Evolutionary conservation across 2,888 invertebrate genomes (phyloP).

Genomic region (Ennomos fuscantarius): DNA sequence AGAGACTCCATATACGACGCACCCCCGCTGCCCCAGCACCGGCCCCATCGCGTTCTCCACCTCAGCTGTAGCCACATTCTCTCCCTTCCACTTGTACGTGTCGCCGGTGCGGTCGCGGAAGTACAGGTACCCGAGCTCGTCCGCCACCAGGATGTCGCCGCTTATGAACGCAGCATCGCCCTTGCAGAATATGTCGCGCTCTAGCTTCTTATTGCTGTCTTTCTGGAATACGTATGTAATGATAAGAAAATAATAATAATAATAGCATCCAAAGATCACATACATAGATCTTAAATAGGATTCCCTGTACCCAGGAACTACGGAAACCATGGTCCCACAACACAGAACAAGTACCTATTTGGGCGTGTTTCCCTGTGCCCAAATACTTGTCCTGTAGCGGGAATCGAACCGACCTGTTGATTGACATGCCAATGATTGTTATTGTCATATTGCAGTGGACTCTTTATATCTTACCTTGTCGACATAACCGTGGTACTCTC

Average conservation of each 20-base stretch:
- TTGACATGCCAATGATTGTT: too few species aligned
- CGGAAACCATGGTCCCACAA: too few species aligned
- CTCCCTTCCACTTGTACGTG: conserved; percentile 96
- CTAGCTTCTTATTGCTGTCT: conserved; percentile 94
- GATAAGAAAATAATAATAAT: too few species aligned
- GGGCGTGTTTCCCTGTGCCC: too few species aligned
- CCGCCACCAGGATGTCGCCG: conserved; percentile 95
- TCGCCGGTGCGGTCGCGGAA: conserved; percentile 96
- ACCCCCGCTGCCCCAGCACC: conserved; percentile 89
- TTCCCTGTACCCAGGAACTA: too few species aligned
- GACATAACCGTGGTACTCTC: conserved; percentile 86
- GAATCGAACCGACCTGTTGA: too few species aligned
- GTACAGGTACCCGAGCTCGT: conserved; percentile 96
- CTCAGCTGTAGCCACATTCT: conserved; percentile 98
- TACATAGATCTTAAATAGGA: too few species aligned
- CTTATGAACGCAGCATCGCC: conserved; percentile 97
- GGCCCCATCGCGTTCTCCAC: conserved; percentile 96
- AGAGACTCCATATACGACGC: conserved; percentile 96
- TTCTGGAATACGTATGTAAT: conserved; percentile 60
- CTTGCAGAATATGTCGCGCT: conserved; percentile 91
- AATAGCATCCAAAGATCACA: too few species aligned
- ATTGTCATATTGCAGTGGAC: too few species aligned
- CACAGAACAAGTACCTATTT: too few species aligned
- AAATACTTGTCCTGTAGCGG: too few species aligned
- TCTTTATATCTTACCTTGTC: conserved; percentile 73